These are phyloP conservation scores for Dufourea novaeangliae DNA, from an alignment of 1,140 invertebrate genomes.

Conservation along the genomic window DNA sequence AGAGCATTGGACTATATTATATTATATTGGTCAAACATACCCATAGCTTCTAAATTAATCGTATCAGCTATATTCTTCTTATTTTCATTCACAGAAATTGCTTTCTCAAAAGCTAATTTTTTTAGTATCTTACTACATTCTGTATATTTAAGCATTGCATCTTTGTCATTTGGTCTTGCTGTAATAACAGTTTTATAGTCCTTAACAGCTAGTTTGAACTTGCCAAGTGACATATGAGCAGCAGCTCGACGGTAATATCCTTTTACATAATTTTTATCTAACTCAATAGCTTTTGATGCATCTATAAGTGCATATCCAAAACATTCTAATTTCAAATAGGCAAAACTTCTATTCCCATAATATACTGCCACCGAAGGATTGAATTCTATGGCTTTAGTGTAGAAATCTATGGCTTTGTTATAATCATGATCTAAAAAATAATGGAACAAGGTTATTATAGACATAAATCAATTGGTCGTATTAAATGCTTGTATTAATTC, in stretches of 20 bases:
- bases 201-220: slow-evolving; percentile 97
- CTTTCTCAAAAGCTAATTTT: slow-evolving; percentile 97
- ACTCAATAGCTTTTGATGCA: slow-evolving; percentile 94
- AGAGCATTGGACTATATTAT: no score
- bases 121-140: slow-evolving; percentile 99
- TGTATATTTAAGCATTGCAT: slow-evolving; percentile 95
- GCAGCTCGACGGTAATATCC: slow-evolving; percentile 97
- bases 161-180: slow-evolving; percentile 95
- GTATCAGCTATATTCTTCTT: slow-evolving; percentile 92
- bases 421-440: slow-evolving; percentile 91
- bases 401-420: slow-evolving; percentile 93
- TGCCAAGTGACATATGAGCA: slow-evolving; percentile 98
- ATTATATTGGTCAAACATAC: slow-evolving; percentile 78
- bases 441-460: neutral
- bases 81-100: slow-evolving; percentile 95
- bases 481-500: slow-evolving; percentile 26
- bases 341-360: slow-evolving; percentile 97
- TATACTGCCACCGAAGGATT: slow-evolving; percentile 92
- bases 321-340: slow-evolving; percentile 94
- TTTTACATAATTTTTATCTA: slow-evolving; percentile 95
- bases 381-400: slow-evolving; percentile 94
- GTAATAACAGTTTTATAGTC: slow-evolving; percentile 98
- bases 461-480: neutral
- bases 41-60: slow-evolving; percentile 94
- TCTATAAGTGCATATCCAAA: slow-evolving; percentile 96